phyloP scores from a whole-genome alignment of 2,113 vertebrate genomes.

The Indicator maculatus region DNA sequence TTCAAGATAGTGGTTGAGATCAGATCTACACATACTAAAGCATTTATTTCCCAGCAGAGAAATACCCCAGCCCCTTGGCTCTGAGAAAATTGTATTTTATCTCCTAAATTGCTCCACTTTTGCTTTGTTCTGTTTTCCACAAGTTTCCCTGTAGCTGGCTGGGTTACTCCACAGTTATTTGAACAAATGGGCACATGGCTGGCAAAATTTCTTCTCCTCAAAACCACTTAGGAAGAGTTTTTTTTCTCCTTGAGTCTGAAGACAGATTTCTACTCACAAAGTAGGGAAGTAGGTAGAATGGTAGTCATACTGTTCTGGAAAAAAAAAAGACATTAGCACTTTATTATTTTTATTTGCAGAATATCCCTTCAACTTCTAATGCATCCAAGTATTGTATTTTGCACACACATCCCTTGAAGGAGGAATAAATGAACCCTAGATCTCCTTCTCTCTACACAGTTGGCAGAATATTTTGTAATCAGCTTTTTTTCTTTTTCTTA shows the following conservation, averaged over 20 bases:
- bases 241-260: neutral
- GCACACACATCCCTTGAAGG: neutral
- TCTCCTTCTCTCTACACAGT: neutral
- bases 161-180: neutral
- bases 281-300: neutral
- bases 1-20: neutral
- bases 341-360: neutral
- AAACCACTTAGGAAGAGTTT: neutral
- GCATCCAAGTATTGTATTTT: neutral
- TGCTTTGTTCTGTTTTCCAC: neutral
- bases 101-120: neutral
- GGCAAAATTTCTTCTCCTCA: neutral
- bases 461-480: neutral
- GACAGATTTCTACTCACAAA: neutral
- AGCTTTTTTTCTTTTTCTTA: neutral
- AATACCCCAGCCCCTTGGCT: neutral
- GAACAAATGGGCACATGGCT: neutral
- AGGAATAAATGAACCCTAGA: neutral
- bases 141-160: neutral
- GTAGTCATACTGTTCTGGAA: neutral
- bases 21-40: neutral
- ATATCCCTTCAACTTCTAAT: neutral
- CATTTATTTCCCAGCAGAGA: neutral
- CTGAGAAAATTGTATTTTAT: neutral
- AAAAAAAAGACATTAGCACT: neutral